Base-by-base conservation (phyloP, 1,140 invertebrate genomes). In the Diorhabda sublineata region DNA sequence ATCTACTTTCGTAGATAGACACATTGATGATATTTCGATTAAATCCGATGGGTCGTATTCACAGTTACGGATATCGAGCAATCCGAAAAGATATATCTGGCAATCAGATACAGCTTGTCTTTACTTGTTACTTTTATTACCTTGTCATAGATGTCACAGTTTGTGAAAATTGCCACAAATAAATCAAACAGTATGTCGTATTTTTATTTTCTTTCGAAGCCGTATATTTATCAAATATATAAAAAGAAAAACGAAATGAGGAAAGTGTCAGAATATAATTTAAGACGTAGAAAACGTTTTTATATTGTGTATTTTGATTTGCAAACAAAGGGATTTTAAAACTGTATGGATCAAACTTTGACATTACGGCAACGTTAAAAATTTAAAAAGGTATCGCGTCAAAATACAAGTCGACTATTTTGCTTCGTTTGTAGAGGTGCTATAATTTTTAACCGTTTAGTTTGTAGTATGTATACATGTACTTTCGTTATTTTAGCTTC, bases 51-150 rank as follows among this genome's bases (percentile, higher is more conserved):
- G 26, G 6, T 2, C 47, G 47, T 52, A 52, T n/a, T 52, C 47
- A n/a, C n/a, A 52, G 47, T n/a, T n/a, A 52, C 47, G 2, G 47
- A 52, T 52, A 52, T 52, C 6, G 3, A n/a, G 47, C 47, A 52
- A 52, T 52, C 47, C 47, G 26, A 26, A 52, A 52, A n/a, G 47
- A 52, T 52, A 52, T 52, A 52, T 52, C 47, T 8, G n/a, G 47
- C 47, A 52, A 52, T 52, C 47, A 52, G 47, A 52, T 52, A 52
- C n/a, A 52, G 47, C 47, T 52, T 52, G 47, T 52, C 47, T 52
- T 52, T 52, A 52, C 47, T 52, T 52, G 47, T 52, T 52, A 52
- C 47, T 52, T 52, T 52, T 52, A 52, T 52, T 52, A 52, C 47
- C n/a, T 52, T n/a, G 47, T 52, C 47, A 52, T 52, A 52, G 47